Conservation (phyloP, 64 coral and sea anemone genomes). For the Stichodactyla mertensii region DNA sequence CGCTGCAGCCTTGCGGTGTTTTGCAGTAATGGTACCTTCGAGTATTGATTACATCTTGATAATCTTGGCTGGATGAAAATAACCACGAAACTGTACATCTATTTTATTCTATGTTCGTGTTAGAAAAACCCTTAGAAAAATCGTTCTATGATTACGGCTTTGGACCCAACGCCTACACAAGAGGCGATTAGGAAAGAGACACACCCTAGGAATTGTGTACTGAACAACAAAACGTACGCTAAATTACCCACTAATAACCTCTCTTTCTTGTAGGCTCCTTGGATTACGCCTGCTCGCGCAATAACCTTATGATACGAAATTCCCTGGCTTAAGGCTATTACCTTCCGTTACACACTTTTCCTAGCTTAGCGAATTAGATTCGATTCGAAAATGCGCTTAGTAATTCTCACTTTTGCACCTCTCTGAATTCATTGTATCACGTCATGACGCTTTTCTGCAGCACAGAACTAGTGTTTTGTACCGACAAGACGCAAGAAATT, state of each 20-base stretch:
- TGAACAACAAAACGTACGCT: no score
- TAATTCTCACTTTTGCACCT: slow-evolving; percentile 1
- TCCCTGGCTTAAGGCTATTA: background rate
- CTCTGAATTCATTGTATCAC: background rate
- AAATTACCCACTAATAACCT: no score
- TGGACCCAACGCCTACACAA: no score
- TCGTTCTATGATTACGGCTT: no score
- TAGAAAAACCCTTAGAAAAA: background rate
- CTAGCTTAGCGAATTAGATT: background rate
- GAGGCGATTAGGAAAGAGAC: no score
- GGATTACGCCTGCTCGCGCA: background rate
- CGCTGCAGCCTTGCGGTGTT: background rate
- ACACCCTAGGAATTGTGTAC: no score
- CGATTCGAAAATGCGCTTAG: background rate
- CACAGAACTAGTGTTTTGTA: background rate
- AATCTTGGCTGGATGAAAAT: background rate
- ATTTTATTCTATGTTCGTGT: background rate
- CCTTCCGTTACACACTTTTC: background rate
- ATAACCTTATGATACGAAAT: background rate
- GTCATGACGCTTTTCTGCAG: background rate
- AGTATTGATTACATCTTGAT: background rate
- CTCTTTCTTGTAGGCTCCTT: background rate
- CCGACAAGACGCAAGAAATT: background rate
- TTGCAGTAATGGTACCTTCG: background rate
- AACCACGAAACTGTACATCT: background rate